phyloP scores from a whole-genome alignment of 2,797 vertebrate species.

The Mormyrus proboscirostris region DNA sequence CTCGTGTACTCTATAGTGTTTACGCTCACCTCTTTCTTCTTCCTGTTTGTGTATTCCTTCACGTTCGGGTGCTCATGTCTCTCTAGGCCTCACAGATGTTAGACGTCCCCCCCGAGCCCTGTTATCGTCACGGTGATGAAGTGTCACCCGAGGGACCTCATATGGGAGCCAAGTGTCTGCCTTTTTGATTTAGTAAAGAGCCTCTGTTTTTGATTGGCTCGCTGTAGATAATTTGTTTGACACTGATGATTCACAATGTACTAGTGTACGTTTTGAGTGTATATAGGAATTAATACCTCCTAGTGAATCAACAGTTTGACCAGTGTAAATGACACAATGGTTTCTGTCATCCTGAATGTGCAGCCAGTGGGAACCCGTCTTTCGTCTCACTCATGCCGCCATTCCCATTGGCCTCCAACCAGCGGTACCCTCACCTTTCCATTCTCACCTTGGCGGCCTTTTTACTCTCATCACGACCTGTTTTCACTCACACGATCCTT shows the following conservation, averaged over 20 bases:
- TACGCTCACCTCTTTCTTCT: conserved; percentile 23
- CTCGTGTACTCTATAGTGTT: background rate
- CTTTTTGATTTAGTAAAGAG: background rate
- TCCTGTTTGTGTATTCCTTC: background rate
- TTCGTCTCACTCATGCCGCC: background rate
- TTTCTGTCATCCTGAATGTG: background rate
- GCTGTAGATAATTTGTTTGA: background rate
- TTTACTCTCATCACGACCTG: background rate
- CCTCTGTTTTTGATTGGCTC: background rate
- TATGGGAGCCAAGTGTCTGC: background rate
- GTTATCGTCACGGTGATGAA: background rate
- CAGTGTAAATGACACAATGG: background rate
- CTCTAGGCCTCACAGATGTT: background rate
- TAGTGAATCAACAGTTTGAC: background rate
- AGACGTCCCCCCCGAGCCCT: background rate
- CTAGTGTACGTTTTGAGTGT: background rate
- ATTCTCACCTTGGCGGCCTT: background rate
- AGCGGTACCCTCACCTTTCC: background rate
- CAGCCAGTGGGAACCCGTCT: background rate
- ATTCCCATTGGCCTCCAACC: background rate
- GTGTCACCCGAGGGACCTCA: background rate
- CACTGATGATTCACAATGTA: background rate
- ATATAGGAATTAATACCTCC: background rate
- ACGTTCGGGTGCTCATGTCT: background rate
- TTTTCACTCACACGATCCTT: background rate